phyloP scores from a whole-genome alignment of 2,888 invertebrate species.

The Baccha elongata region DNA sequence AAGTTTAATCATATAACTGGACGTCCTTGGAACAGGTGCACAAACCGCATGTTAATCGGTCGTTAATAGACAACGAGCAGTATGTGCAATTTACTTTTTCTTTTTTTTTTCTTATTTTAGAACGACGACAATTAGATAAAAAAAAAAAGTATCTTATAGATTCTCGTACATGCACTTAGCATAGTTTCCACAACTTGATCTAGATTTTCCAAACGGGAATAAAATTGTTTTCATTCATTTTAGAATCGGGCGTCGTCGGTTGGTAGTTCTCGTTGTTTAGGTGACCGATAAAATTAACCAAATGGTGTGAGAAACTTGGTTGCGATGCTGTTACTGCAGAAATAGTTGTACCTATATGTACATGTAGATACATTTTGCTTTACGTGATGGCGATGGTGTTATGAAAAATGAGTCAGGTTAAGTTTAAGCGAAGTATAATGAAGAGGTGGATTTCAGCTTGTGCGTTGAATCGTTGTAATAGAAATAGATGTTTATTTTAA shows the following conservation, averaged over 20 bases:
- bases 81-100: slow-evolving; percentile 15
- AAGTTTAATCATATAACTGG: slow-evolving; percentile 62
- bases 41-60: slow-evolving; percentile 37
- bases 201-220: slow-evolving; percentile 60
- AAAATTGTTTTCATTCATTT: slow-evolving; percentile 46
- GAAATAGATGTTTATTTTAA: too few relatives aligned
- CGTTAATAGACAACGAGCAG: too few relatives aligned
- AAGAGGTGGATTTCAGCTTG: too few relatives aligned
- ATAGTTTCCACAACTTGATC: slow-evolving; percentile 65
- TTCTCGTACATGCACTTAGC: slow-evolving; percentile 31
- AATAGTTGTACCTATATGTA: neutral
- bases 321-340: neutral
- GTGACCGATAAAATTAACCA: slow-evolving; percentile 31
- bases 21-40: slow-evolving; percentile 72
- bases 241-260: slow-evolving; percentile 4
- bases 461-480: too few relatives aligned
- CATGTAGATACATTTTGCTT: too few relatives aligned
- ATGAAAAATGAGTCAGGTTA: too few relatives aligned
- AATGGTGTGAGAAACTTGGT: slow-evolving; percentile 33
- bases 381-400: too few relatives aligned
- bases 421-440: too few relatives aligned
- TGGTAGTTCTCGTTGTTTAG: neutral
- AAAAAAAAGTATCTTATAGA: slow-evolving; percentile 11
- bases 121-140: slow-evolving; percentile 46
- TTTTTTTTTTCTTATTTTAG: slow-evolving; percentile 19